These are phyloP conservation scores for Leptopilina myrica DNA, from an alignment of 2,888 invertebrate genomes.

Conservation along the genomic window DNA sequence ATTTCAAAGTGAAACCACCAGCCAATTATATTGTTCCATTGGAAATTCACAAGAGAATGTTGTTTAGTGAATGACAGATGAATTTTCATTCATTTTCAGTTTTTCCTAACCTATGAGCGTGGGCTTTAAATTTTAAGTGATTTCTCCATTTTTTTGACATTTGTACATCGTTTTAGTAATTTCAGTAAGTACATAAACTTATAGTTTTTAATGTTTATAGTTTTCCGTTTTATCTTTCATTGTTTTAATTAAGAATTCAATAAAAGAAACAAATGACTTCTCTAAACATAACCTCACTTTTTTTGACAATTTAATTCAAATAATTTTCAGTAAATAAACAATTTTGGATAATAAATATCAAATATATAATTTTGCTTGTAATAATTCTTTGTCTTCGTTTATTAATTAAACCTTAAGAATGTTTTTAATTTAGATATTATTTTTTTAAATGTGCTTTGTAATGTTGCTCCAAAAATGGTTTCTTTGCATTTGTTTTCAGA, in stretches of 20 bases:
- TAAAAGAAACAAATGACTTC: background rate
- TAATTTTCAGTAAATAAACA: background rate
- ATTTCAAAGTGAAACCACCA: background rate
- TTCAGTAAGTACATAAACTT: background rate
- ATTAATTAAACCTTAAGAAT: background rate
- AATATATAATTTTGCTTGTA: background rate
- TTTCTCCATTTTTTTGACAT: conserved; percentile 11
- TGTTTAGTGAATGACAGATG: background rate
- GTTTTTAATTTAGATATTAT: background rate
- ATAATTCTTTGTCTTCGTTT: background rate
- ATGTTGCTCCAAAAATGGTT: conserved; percentile 50
- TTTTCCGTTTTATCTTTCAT: background rate
- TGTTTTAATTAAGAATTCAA: background rate
- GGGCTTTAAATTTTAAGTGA: conserved; percentile 16
- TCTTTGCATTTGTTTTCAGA: background rate
- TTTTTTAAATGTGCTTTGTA: conserved; percentile 65
- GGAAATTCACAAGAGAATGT: background rate
- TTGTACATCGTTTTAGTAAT: background rate
- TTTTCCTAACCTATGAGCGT: conserved; percentile 11
- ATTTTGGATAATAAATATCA: background rate
- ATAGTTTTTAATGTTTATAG: background rate
- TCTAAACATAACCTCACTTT: conserved; percentile 21
- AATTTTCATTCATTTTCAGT: background rate
- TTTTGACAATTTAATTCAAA: background rate
- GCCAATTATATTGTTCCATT: background rate